phyloP scores from a whole-genome alignment of 2,113 vertebrate species.

The Sclerurus mexicanus region DNA sequence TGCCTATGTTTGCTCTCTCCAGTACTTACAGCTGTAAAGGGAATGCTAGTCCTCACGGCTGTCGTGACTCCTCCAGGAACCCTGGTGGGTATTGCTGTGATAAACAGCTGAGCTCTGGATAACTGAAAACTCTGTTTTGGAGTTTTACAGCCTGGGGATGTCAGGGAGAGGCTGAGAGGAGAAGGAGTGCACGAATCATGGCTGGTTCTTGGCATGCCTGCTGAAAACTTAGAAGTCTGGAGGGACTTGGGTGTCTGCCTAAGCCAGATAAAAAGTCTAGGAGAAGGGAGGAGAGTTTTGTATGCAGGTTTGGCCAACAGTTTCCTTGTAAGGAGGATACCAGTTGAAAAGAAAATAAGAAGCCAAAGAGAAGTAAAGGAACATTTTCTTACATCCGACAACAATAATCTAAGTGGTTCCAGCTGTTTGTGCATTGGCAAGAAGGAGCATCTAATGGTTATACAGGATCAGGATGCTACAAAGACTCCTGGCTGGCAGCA shows the following conservation, averaged over 20 bases:
- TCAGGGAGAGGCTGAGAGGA: not conserved
- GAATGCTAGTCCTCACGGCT: not conserved
- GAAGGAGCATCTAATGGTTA: not conserved
- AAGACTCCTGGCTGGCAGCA: not conserved
- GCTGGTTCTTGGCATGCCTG: not conserved
- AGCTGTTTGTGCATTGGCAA: not conserved
- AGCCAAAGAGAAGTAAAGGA: not conserved
- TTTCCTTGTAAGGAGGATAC: not conserved
- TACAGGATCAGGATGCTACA: not conserved
- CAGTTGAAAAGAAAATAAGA: not conserved
- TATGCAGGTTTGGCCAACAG: not conserved
- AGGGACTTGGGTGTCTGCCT: conserved; percentile 22
- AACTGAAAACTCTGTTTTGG: not conserved
- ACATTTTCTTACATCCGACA: not conserved
- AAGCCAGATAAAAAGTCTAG: conserved; percentile 1
- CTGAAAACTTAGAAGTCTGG: not conserved
- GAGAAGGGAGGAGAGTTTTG: not conserved
- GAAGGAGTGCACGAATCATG: not conserved
- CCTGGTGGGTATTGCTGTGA: not conserved
- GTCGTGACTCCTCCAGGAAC: not conserved
- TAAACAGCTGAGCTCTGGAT: not conserved
- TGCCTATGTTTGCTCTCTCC: not conserved
- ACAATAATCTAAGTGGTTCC: not conserved
- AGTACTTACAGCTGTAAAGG: not conserved
- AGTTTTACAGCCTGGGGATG: not conserved